Conservation (phyloP, 2,113 vertebrate species). For the Alces alces region DNA sequence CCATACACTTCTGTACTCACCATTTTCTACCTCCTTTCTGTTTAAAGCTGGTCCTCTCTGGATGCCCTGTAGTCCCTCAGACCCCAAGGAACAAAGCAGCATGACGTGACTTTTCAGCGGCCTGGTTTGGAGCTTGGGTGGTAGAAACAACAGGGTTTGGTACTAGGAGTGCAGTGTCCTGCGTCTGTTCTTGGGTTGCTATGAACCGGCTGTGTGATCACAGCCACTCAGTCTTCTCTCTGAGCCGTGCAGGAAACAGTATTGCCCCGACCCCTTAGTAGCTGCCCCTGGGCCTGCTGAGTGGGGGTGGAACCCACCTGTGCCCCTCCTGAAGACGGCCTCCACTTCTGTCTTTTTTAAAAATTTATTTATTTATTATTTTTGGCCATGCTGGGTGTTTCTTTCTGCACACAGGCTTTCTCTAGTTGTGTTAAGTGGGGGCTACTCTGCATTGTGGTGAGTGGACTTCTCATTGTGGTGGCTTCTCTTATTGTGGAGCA, state of each 20-base stretch:
- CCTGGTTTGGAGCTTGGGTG: not conserved
- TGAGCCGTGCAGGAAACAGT: not conserved
- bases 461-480: not conserved
- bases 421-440: not conserved
- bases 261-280: not conserved
- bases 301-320: not conserved
- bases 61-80: not conserved
- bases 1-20: not conserved
- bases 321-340: not conserved
- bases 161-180: not conserved
- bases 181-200: not conserved
- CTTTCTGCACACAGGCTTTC: not conserved
- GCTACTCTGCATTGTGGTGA: not conserved
- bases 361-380: not conserved
- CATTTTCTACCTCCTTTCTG: not conserved
- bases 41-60: not conserved
- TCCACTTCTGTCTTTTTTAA: not conserved
- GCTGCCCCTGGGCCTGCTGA: not conserved
- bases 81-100: not conserved
- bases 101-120: not conserved
- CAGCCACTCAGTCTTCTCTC: not conserved
- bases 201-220: not conserved
- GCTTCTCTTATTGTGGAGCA: not conserved
- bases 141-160: fast-evolving
- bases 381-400: not conserved